Base-by-base conservation (phyloP, 2,797 vertebrate species). In the Megalops cyprinoides region DNA sequence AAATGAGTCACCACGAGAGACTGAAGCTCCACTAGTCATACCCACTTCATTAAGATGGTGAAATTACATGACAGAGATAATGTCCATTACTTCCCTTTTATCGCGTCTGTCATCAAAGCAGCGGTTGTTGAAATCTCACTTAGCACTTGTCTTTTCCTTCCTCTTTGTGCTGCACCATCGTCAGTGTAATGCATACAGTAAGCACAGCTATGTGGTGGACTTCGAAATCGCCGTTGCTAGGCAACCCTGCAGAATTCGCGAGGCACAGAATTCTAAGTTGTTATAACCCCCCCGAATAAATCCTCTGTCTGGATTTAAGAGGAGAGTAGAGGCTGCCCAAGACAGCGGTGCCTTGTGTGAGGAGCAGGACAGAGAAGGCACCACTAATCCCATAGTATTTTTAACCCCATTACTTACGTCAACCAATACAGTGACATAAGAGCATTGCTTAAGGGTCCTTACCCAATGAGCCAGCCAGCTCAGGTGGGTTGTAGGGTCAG, bases 151-250 rank as follows among this genome's bases (percentile, higher is more conserved):
- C 12, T 37, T 34, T 37, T 76, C 18, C 5, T 10, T 55, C 31
- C 31, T 55, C 12, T n/a, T 55, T 28, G 37, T 34, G 39, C 74
- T 28, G 23, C 25, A 4, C 4, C 74, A 56, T 31, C 39, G 74
- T 56, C 49, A 37, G 51, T 23, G 74, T 55, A 34, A 51, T 20
- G 37, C 1, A 55, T 55, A 76, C 74, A 23, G n/a, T 55, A 1
- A 55, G 28, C 51, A 55, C 55, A 56, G n/a, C 12, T 56, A 39
- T 34, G 31, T 56, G 74, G 46, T 76, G 51, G 74, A 31, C 48
- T 53, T 75, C 28, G 1, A 76, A 39, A 76, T n/a, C n/a, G 28
- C 49, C 34, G 74, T 76, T 76, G 74, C 74, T 56, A 39, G 14
- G 74, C 74, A 76, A 76, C 74, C 31, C 28, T 15, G 74, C 48